A percentile compares a stretch with the other conserved stretches of the same genome.
Conservation (phyloP, 2,113 vertebrate genomes). For the Excalfactoria chinensis region DNA sequence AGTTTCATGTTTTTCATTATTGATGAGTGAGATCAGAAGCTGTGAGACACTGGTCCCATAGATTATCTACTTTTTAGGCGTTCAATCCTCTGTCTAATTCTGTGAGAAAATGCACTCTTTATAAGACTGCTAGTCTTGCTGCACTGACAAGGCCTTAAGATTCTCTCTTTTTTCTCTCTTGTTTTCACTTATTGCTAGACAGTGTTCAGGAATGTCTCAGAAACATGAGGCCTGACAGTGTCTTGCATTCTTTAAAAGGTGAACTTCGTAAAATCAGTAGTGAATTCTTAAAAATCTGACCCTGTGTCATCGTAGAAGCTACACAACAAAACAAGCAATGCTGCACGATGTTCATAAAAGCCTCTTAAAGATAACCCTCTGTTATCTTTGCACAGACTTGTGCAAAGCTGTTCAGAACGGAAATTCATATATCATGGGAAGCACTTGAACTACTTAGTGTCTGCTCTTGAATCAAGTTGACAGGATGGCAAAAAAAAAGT, state of each 20-base stretch:
- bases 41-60: neutral
- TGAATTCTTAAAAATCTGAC: neutral
- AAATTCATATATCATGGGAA: neutral
- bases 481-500: neutral
- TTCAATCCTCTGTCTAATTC: neutral
- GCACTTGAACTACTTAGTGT: neutral
- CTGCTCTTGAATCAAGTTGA: conserved; percentile 8
- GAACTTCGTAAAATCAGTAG: neutral
- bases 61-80: neutral
- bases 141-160: neutral
- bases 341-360: neutral
- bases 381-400: neutral
- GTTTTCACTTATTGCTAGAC: neutral
- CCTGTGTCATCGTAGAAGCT: neutral
- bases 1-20: neutral
- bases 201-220: neutral
- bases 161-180: neutral
- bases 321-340: neutral
- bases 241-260: neutral
- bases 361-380: neutral
- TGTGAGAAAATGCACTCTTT: neutral
- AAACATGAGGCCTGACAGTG: neutral
- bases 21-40: neutral
- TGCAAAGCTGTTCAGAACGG: neutral
- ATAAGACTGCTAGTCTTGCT: neutral